Evolutionary conservation across 1,140 invertebrate species (phyloP).

Genomic region (Reticulitermes speratus): DNA sequence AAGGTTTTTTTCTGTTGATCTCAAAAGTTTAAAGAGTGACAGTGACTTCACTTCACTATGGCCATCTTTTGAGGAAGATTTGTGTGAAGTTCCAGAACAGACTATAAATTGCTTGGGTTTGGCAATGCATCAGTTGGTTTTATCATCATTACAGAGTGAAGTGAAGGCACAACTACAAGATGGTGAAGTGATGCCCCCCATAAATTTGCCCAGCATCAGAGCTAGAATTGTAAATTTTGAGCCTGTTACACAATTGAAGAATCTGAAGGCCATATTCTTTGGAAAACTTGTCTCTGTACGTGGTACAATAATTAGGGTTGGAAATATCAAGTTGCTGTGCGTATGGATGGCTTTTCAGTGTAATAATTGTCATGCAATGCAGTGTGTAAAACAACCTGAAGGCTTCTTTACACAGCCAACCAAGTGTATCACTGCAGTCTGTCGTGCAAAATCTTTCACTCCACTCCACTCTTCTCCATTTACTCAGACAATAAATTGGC

Average conservation of each 20-base stretch:
- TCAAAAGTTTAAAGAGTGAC: slow-evolving; percentile 60
- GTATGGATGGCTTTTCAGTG: slow-evolving; percentile 78
- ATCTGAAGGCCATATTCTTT: slow-evolving; percentile 76
- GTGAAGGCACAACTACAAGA: slow-evolving; percentile 44
- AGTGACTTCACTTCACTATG: slow-evolving; percentile 58
- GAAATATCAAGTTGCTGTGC: slow-evolving; percentile 71
- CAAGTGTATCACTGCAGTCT: slow-evolving; percentile 55
- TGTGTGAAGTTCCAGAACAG: slow-evolving; percentile 62
- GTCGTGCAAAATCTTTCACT: slow-evolving; percentile 63
- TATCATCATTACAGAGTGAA: slow-evolving; percentile 45
- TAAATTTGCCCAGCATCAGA: slow-evolving; percentile 53
- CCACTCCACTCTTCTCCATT: slow-evolving; percentile 65
- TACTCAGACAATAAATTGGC: slow-evolving; percentile 73
- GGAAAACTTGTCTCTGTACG: slow-evolving; percentile 83
- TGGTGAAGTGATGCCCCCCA: slow-evolving; percentile 32
- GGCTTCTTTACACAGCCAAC: slow-evolving; percentile 59
- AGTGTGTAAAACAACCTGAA: slow-evolving; percentile 61
- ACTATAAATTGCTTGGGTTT: slow-evolving; percentile 66
- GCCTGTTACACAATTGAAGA: slow-evolving; percentile 64
- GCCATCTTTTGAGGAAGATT: slow-evolving; percentile 61
- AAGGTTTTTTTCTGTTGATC: slow-evolving; percentile 62
- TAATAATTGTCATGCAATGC: slow-evolving; percentile 63
- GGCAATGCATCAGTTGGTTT: slow-evolving; percentile 67
- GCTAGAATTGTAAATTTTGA: slow-evolving; percentile 70
- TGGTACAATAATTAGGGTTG: slow-evolving; percentile 83